Evolutionary conservation across 2,797 vertebrate species (phyloP).

Genomic region (Arrhamphus sclerolepis): DNA sequence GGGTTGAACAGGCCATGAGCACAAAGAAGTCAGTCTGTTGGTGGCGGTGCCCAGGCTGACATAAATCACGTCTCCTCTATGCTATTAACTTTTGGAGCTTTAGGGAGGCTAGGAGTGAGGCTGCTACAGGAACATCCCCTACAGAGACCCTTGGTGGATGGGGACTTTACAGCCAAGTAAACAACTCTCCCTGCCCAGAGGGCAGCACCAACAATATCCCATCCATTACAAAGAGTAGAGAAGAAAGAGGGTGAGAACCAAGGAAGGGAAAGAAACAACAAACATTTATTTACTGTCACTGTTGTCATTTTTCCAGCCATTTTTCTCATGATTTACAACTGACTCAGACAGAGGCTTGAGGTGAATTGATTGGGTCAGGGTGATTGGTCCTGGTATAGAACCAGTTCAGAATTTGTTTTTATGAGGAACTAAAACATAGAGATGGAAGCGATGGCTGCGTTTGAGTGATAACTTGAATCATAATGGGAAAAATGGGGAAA

Average conservation of each 20-base stretch:
- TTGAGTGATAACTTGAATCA: slow-evolving; percentile 25
- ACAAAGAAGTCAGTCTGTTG: slow-evolving; percentile 69
- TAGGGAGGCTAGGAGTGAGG: slow-evolving; percentile 70
- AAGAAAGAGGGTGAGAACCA: slow-evolving; percentile 64
- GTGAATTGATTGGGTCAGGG: slow-evolving; percentile 74
- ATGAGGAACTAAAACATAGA: slow-evolving; percentile 34
- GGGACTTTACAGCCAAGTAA: slow-evolving; percentile 77
- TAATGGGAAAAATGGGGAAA: slow-evolving; percentile 24
- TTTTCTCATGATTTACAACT: slow-evolving; percentile 75
- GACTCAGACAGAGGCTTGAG: slow-evolving; percentile 61
- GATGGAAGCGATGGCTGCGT: slow-evolving; percentile 24
- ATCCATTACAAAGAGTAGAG: slow-evolving; percentile 76
- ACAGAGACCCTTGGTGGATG: slow-evolving; percentile 74
- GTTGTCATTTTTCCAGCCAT: slow-evolving; percentile 69
- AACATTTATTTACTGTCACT: slow-evolving; percentile 81
- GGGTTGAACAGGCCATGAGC: slow-evolving; percentile 67
- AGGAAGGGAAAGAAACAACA: slow-evolving; percentile 74
- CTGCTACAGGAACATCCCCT: slow-evolving; percentile 76
- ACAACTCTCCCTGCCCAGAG: slow-evolving; percentile 80
- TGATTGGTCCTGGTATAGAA: slow-evolving; percentile 47
- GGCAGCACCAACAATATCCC: slow-evolving; percentile 74
- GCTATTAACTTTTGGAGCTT: slow-evolving; percentile 77
- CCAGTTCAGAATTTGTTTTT: slow-evolving; percentile 36
- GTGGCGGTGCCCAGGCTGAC: slow-evolving; percentile 56
- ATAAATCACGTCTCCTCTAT: slow-evolving; percentile 78